Conservation (phyloP, 2,113 vertebrate genomes). For the Colinus virginianus region DNA sequence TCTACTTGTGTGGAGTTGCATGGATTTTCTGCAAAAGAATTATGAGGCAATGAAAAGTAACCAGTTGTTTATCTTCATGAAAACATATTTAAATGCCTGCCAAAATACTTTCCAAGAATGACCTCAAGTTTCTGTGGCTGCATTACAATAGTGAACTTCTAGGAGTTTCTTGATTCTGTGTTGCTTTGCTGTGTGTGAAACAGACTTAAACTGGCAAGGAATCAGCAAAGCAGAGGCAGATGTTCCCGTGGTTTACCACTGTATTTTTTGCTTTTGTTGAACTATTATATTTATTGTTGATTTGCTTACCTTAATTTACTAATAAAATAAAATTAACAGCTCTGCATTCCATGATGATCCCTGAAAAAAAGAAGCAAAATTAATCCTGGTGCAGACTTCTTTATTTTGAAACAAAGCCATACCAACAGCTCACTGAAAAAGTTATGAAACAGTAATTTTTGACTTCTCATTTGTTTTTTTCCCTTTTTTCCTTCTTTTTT, state of each 20-base stretch:
- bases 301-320: neutral
- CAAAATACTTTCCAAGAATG: neutral
- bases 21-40: neutral
- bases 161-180: neutral
- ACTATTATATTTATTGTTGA: neutral
- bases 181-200: neutral
- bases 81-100: neutral
- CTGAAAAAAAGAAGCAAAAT: neutral
- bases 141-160: neutral
- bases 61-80: neutral
- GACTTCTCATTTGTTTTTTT: neutral
- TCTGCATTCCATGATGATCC: neutral
- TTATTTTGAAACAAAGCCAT: neutral
- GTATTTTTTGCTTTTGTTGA: neutral
- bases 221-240: neutral
- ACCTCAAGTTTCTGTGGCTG: neutral
- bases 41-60: neutral
- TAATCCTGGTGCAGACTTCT: neutral
- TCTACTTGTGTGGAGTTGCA: neutral
- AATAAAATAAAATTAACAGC: neutral
- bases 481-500: neutral
- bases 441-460: neutral
- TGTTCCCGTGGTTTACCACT: neutral
- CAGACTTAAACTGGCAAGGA: neutral
- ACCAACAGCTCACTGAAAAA: neutral